These are phyloP conservation scores for Zaprionus ghesquierei DNA, from an alignment of 1,140 invertebrate species.

Conservation along the genomic window DNA sequence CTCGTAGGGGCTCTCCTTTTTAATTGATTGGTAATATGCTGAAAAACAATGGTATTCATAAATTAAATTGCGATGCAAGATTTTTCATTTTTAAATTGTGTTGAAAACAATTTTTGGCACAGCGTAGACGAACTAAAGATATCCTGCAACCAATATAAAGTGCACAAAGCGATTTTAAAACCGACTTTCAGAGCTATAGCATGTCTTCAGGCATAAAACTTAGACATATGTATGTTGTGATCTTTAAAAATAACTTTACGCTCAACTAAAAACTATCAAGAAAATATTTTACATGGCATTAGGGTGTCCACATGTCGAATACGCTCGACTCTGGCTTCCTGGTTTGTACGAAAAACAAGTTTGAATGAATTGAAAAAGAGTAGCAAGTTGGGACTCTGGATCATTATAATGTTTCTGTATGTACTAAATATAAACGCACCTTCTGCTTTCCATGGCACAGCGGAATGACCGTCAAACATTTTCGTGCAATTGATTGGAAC, in stretches of 20 bases:
- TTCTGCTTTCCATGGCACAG: slow-evolving; percentile 19
- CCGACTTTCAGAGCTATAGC: not conserved
- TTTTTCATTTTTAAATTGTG: too few species aligned
- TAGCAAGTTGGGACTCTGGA: not conserved
- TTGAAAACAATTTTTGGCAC: too few species aligned
- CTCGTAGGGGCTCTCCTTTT: slow-evolving; percentile 16
- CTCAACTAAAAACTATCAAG: not conserved
- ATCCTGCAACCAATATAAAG: not conserved
- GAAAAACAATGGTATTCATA: not conserved
- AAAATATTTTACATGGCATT: not conserved
- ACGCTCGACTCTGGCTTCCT: not conserved
- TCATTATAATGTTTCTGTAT: not conserved
- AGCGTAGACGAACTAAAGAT: not conserved
- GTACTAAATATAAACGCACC: slow-evolving; percentile 6
- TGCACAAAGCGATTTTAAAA: not conserved
- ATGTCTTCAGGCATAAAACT: not conserved
- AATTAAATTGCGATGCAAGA: not conserved
- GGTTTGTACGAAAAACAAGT: not conserved
- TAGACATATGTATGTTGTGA: too few species aligned
- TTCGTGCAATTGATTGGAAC: slow-evolving; percentile 17
- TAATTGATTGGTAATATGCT: slow-evolving; percentile 26
- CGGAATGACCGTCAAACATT: slow-evolving; percentile 23
- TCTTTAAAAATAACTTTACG: too few species aligned
- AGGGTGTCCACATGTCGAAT: not conserved
- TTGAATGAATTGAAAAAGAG: not conserved